Evolutionary conservation across 2,888 invertebrate species (phyloP).

Genomic region (Willowsia nigromaculata): DNA sequence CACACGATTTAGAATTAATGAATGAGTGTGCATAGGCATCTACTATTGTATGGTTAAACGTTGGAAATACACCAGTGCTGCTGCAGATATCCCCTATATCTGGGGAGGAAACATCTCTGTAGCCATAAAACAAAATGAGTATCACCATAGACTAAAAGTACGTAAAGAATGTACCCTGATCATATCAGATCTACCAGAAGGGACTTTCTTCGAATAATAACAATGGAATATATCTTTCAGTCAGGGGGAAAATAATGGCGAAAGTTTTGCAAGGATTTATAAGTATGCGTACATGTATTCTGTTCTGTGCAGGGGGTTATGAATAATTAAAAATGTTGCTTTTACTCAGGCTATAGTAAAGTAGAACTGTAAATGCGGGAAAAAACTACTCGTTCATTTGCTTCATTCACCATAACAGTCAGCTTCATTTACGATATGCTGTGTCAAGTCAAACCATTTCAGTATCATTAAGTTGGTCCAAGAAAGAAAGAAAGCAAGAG

Average conservation of each 20-base stretch:
- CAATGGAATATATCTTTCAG: conserved; percentile 51
- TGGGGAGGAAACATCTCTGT: not conserved
- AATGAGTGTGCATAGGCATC: conserved; percentile 20
- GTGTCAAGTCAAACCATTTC: conserved; percentile 42
- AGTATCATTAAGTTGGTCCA: conserved; percentile 57
- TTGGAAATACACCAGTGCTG: not conserved
- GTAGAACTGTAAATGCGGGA: not conserved
- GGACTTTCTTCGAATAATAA: conserved; percentile 27
- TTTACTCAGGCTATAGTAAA: conserved; percentile 34
- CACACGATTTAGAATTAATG: conserved; percentile 68
- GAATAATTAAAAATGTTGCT: conserved; percentile 70
- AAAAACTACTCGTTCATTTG: not conserved
- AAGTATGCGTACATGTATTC: not conserved
- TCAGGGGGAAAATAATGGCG: conserved; percentile 63
- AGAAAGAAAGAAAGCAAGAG: not conserved
- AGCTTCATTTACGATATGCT: conserved; percentile 2
- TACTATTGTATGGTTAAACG: not conserved
- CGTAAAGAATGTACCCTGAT: not conserved
- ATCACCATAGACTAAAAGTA: not conserved
- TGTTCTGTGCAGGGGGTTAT: conserved; percentile 49
- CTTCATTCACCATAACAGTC: not conserved
- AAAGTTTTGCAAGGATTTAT: conserved; percentile 69
- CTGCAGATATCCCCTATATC: not conserved
- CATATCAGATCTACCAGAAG: conserved; percentile 23
- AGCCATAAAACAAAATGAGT: conserved; percentile 46